These are phyloP conservation scores for Marasmarcha lunaedactyla DNA, from an alignment of 2,888 invertebrate genomes.

Conservation along the genomic window DNA sequence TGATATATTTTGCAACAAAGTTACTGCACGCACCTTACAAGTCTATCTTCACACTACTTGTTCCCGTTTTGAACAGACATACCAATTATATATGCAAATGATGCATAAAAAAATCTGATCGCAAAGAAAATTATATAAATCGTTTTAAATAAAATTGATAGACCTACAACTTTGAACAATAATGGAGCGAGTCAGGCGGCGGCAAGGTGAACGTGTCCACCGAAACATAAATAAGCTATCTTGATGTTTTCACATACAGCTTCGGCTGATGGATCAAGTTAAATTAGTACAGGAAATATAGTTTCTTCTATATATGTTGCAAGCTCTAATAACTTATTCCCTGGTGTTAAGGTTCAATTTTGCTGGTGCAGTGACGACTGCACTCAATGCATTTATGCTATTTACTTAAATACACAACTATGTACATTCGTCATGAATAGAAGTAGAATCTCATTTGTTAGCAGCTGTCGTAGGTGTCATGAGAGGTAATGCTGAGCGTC, in stretches of 20 bases:
- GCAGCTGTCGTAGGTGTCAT: no score
- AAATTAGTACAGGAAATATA: conserved; percentile 20
- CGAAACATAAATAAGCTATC: conserved; percentile 39
- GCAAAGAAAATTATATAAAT: conserved; percentile 8
- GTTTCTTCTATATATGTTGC: no score
- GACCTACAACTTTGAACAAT: conserved; percentile 21
- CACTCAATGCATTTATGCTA: no score
- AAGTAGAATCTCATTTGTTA: no score
- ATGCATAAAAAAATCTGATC: conserved; percentile 10
- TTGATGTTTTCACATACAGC: conserved; percentile 29
- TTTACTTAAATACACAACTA: no score
- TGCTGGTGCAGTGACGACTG: no score
- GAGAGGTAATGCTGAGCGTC: no score
- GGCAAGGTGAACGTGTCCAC: conserved; percentile 34
- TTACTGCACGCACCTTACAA: no score
- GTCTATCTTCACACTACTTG: conserved; percentile 3
- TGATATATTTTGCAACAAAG: no score
- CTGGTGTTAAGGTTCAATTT: no score
- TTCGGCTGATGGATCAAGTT: conserved; percentile 23
- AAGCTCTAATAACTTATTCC: no score
- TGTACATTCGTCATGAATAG: no score
- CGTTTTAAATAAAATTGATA: conserved; percentile 18
- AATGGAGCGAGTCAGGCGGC: conserved; percentile 23
- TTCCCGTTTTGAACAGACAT: conserved; percentile 8
- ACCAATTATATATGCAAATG: conserved; percentile 1